Conservation (phyloP, 1,140 invertebrate genomes). For the Gyrodactylus salaris region DNA sequence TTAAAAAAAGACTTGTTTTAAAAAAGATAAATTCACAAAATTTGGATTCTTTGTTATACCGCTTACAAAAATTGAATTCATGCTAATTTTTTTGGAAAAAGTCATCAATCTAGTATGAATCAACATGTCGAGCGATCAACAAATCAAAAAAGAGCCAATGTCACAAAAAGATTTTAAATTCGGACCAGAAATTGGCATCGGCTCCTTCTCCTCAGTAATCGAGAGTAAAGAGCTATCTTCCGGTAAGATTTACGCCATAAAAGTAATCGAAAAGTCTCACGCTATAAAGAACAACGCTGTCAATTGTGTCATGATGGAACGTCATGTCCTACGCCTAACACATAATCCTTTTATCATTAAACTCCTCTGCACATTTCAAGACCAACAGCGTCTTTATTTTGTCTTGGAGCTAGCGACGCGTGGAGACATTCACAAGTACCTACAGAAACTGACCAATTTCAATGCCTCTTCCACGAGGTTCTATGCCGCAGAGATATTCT, state of each 20-base stretch:
- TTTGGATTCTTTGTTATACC: not conserved
- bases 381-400: conserved; percentile 61
- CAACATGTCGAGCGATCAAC: not conserved
- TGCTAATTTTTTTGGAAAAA: not conserved
- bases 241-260: conserved; percentile 62
- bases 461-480: conserved; percentile 53
- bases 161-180: conserved; percentile 61
- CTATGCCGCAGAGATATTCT: conserved; percentile 62
- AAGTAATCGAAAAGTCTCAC: conserved; percentile 66
- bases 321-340: conserved; percentile 30
- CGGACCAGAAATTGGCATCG: conserved; percentile 69
- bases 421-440: conserved; percentile 57
- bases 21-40: no score
- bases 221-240: conserved; percentile 58
- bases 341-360: conserved; percentile 47
- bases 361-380: conserved; percentile 81
- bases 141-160: not conserved
- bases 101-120: not conserved
- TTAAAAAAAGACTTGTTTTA: no score
- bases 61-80: not conserved
- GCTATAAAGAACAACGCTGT: conserved; percentile 65
- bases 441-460: conserved; percentile 59
- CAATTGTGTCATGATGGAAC: conserved; percentile 61
- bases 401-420: conserved; percentile 71
- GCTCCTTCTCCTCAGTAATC: conserved; percentile 71